Evolutionary conservation across 1,140 invertebrate genomes (phyloP).

Genomic region (Lordiphosa mommai): DNA sequence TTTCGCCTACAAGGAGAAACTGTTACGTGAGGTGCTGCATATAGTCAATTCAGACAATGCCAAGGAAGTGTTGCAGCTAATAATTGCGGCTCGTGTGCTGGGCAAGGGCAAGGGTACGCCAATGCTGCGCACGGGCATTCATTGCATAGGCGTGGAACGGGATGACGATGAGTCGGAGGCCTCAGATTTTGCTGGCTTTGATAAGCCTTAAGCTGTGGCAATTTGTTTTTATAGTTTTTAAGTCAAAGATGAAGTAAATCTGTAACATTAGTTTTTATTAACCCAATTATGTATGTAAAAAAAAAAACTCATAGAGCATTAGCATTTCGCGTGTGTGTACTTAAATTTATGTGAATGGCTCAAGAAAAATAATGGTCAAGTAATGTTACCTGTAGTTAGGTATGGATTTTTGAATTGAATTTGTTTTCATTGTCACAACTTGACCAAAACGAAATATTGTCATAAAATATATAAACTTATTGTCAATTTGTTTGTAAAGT

Average conservation of each 20-base stretch:
- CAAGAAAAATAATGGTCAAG: too few species aligned
- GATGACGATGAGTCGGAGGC: slow-evolving; percentile 79
- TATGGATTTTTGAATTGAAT: neutral
- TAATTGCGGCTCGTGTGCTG: slow-evolving; percentile 79
- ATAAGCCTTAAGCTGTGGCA: slow-evolving; percentile 40
- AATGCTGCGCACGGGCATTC: slow-evolving; percentile 81
- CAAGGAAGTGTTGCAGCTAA: slow-evolving; percentile 68
- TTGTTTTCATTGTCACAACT: too few species aligned
- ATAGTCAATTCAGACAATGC: slow-evolving; percentile 76
- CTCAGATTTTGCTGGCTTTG: slow-evolving; percentile 58
- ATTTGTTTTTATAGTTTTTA: slow-evolving; percentile 11
- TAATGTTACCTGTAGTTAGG: slow-evolving; percentile 2
- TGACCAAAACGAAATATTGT: too few species aligned
- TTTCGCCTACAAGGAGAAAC: slow-evolving; percentile 81
- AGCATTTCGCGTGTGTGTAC: slow-evolving; percentile 30
- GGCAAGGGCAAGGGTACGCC: slow-evolving; percentile 82
- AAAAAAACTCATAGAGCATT: slow-evolving; percentile 41
- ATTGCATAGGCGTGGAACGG: slow-evolving; percentile 80
- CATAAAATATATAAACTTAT: neutral
- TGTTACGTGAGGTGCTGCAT: slow-evolving; percentile 80
- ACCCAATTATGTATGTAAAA: too few species aligned
- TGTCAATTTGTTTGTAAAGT: slow-evolving; percentile 8
- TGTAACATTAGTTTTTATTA: slow-evolving; percentile 47
- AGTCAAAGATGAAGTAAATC: slow-evolving; percentile 1
- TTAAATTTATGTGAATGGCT: slow-evolving; percentile 24